These are phyloP conservation scores for Cheilinus undulatus DNA, from an alignment of 2,113 vertebrate genomes.

Conservation along the genomic window DNA sequence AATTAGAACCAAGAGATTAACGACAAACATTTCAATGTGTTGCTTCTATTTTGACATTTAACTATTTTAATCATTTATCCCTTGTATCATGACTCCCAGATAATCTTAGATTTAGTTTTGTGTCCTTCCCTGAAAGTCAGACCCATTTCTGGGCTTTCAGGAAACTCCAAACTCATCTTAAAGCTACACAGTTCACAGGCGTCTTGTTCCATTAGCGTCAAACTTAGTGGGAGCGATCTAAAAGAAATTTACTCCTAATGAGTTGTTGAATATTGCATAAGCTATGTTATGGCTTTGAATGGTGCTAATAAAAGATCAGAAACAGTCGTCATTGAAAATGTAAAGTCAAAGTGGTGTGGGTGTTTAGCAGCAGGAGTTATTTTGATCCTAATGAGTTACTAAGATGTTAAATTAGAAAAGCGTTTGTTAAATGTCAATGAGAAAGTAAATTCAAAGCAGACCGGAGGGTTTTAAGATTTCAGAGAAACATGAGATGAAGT, in stretches of 20 bases:
- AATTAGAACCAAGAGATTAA: constrained; percentile 1
- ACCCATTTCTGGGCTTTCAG: background rate
- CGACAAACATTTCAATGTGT: background rate
- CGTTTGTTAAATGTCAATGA: background rate
- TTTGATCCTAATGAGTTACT: constrained; percentile 16
- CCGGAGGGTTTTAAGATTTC: background rate
- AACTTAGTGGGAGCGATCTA: background rate
- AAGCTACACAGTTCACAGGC: background rate
- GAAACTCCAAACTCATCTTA: constrained; percentile 4
- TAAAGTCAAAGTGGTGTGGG: background rate
- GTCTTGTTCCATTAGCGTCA: constrained; percentile 2
- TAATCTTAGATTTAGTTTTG: constrained; percentile 35
- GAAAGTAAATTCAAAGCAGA: constrained; percentile 1
- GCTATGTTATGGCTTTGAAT: background rate
- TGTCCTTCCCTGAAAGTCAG: too few relatives aligned
- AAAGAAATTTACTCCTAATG: background rate
- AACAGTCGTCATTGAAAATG: background rate
- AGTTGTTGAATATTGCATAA: background rate
- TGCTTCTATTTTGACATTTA: background rate
- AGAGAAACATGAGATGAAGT: background rate
- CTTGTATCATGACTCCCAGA: background rate
- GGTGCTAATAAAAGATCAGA: constrained; percentile 8
- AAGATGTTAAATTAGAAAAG: background rate
- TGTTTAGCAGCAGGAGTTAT: background rate
- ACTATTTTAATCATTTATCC: constrained; percentile 22